Percentiles rank a stretch among this genome's conserved stretches.
Conservation (phyloP, 2,797 vertebrate genomes). For the Arctocebus calabarensis region DNA sequence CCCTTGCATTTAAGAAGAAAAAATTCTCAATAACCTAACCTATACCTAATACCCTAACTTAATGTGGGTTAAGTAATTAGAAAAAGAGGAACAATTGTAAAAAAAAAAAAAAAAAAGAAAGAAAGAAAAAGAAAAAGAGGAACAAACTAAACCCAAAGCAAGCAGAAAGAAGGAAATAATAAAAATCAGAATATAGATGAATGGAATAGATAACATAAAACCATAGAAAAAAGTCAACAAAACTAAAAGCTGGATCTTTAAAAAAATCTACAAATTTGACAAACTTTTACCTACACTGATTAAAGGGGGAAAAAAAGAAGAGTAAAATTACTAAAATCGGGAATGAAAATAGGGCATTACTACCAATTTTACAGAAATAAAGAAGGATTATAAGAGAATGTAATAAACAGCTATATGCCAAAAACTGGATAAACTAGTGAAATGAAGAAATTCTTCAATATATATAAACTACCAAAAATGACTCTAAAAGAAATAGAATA, state of each 20-base stretch:
- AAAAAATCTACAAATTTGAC: background rate
- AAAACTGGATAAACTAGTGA: background rate
- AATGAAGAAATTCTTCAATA: background rate
- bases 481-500: conserved; percentile 26
- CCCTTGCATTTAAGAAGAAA: background rate
- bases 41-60: too few species aligned
- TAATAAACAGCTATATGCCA: background rate
- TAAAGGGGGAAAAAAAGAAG: background rate
- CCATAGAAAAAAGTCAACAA: background rate
- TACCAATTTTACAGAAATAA: background rate
- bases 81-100: background rate
- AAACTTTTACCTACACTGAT: background rate
- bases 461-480: background rate
- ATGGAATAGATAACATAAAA: background rate
- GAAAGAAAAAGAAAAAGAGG: background rate
- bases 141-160: background rate
- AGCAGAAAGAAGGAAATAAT: background rate
- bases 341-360: background rate
- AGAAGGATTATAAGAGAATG: background rate
- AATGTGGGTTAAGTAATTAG: background rate
- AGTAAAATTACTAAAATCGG: background rate
- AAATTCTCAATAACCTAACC: background rate
- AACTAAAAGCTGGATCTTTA: background rate
- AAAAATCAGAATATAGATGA: background rate
- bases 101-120: too few species aligned